These are phyloP conservation scores for Orchesella flavescens DNA, from an alignment of 2,888 invertebrate genomes.

Conservation along the genomic window DNA sequence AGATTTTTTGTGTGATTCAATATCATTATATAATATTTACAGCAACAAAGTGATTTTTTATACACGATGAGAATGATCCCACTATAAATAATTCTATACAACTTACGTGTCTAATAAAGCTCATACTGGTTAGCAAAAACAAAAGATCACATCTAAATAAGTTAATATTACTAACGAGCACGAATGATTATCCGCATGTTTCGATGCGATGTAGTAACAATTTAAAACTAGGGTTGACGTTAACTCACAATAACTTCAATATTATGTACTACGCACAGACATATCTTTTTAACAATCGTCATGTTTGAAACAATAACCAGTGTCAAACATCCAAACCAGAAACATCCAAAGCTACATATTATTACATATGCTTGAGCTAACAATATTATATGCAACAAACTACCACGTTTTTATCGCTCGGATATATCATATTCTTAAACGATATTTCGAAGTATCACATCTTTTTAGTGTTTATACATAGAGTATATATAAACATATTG, in stretches of 20 bases:
- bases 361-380: neutral
- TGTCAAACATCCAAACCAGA: no score
- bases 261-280: no score
- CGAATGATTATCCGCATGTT: no score
- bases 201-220: no score
- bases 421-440: neutral
- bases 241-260: no score
- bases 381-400: neutral
- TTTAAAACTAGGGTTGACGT: no score
- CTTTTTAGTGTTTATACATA: slow-evolving; percentile 45
- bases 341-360: neutral
- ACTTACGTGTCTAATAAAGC: slow-evolving; percentile 29
- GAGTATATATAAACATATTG: neutral
- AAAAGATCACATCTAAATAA: slow-evolving; percentile 23
- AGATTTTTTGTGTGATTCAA: neutral
- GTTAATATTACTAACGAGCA: no score
- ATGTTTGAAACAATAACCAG: no score
- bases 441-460: slow-evolving; percentile 56
- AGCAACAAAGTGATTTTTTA: no score
- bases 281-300: neutral
- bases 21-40: neutral
- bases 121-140: slow-evolving; percentile 43
- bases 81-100: no score
- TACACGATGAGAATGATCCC: no score
- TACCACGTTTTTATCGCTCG: slow-evolving; percentile 3